Percentiles rank a stretch among this genome's conserved stretches.
phyloP scores from a whole-genome alignment of 2,113 vertebrate species.

The Parotia lawesii region DNA sequence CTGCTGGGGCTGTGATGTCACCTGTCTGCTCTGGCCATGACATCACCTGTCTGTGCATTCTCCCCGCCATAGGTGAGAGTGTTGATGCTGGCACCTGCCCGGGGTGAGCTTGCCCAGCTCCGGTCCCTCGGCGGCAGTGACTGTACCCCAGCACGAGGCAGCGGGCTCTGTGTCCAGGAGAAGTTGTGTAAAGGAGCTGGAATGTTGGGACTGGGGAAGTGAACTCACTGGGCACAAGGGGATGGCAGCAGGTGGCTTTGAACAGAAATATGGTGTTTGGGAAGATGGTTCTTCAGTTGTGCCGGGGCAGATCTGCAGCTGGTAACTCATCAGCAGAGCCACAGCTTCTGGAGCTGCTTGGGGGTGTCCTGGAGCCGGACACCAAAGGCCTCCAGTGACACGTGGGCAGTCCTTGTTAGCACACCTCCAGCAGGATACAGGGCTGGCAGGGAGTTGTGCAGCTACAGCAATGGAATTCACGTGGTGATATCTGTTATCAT shows the following conservation, averaged over 20 bases:
- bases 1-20: neutral
- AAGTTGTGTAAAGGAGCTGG: neutral
- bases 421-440: neutral
- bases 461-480: neutral
- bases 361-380: accelerated
- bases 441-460: neutral
- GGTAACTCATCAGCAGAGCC: neutral
- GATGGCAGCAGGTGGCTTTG: neutral
- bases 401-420: neutral
- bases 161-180: accelerated
- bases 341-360: accelerated
- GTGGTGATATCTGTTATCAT: neutral
- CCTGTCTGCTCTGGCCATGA: neutral
- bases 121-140: accelerated
- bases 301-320: accelerated
- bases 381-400: accelerated
- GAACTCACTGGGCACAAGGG: neutral
- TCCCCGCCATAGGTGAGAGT: neutral
- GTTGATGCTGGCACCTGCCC: neutral
- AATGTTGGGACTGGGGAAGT: no score
- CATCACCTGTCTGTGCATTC: neutral
- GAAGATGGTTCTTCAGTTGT: neutral
- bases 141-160: accelerated
- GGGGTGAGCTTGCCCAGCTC: neutral
- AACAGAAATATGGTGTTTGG: accelerated